These are phyloP conservation scores for Trichonephila inaurata DNA, from an alignment of 1,140 invertebrate species.

Conservation along the genomic window DNA sequence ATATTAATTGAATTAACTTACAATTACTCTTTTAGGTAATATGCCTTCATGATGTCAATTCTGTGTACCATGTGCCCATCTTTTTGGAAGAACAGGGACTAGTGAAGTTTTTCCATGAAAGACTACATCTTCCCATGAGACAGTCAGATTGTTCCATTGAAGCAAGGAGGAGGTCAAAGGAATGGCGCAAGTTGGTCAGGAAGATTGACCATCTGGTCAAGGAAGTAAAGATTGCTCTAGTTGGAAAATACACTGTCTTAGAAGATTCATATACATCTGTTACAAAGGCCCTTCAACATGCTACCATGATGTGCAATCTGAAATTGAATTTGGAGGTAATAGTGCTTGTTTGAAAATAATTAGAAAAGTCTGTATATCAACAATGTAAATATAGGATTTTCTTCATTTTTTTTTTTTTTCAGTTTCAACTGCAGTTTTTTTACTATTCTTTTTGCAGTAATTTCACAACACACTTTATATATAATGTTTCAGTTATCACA, in stretches of 20 bases:
- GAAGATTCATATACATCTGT: slow-evolving; percentile 98
- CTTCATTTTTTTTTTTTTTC: background rate
- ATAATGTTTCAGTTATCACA: too few species aligned
- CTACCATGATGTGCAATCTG: slow-evolving; percentile 90
- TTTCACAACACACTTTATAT: too few species aligned
- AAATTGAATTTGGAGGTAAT: slow-evolving; percentile 89
- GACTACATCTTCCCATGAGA: slow-evolving; percentile 88
- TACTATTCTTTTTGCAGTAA: too few species aligned
- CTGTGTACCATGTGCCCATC: slow-evolving; percentile 97
- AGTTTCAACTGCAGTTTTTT: too few species aligned
- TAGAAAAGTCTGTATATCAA: background rate
- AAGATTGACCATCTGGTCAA: slow-evolving; percentile 89
- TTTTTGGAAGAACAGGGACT: slow-evolving; percentile 94
- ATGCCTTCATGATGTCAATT: slow-evolving; percentile 95
- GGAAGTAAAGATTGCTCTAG: slow-evolving; percentile 94
- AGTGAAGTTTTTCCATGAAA: slow-evolving; percentile 91
- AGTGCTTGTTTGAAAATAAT: background rate
- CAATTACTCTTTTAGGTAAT: slow-evolving; percentile 87
- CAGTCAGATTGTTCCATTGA: background rate
- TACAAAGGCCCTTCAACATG: slow-evolving; percentile 96
- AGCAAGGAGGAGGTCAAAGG: slow-evolving; percentile 83
- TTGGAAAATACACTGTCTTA: slow-evolving; percentile 99
- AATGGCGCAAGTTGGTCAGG: slow-evolving; percentile 94
- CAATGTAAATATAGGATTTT: too few species aligned
- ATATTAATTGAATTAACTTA: slow-evolving; percentile 71